Evolutionary conservation across 2,888 invertebrate genomes (phyloP), one percentile per base, ranked within the genome.

Genomic region (Andrena dorsata): DNA sequence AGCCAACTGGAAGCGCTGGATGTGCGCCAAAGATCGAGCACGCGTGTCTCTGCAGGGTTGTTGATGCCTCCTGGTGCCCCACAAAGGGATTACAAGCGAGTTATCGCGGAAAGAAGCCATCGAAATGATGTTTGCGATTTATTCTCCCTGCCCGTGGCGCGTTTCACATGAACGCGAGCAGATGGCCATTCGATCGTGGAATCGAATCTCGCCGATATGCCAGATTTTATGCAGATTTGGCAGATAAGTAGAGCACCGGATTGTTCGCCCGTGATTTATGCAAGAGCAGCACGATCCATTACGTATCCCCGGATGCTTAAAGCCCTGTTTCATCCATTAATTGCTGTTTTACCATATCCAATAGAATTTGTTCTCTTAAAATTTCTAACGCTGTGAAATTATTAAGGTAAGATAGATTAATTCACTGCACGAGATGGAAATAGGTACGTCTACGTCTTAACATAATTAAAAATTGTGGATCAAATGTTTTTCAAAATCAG

Each of bases 1-100:
- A 87, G 70, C 88, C 82, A 85, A 87, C 85, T 88, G 90, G 88
- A 90, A 91, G 81, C 81, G 83, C 85, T 91, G 91, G 91, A 89
- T 86, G 84, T 82, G 86, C 85, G 91, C 91, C 91, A 91, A 89
- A 85, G 85, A 85, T 73, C 80, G 89, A 86, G 85, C 78, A 86
- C 80, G 84, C 84, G 88, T 88, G 87, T 88, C 89, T 89, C 86
- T 84, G 75, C 84, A 85, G 81, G 88, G 84, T 88, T 88, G 90
- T 91, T 89, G 90, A 90, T 90, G 85, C 87, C 84, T 84, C 77
- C 85, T 82, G 89, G 88, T 88, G 75, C 76, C 70, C 82, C 78
- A 83, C 87, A 87, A 87, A 85, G 77, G 80, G 76, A 85, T 87
- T 83, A 83, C 80, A 80, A 73, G 26, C 51, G 77, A 70, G 56